These are phyloP conservation scores for Falco rusticolus DNA, from an alignment of 2,797 vertebrate genomes.

Conservation along the genomic window DNA sequence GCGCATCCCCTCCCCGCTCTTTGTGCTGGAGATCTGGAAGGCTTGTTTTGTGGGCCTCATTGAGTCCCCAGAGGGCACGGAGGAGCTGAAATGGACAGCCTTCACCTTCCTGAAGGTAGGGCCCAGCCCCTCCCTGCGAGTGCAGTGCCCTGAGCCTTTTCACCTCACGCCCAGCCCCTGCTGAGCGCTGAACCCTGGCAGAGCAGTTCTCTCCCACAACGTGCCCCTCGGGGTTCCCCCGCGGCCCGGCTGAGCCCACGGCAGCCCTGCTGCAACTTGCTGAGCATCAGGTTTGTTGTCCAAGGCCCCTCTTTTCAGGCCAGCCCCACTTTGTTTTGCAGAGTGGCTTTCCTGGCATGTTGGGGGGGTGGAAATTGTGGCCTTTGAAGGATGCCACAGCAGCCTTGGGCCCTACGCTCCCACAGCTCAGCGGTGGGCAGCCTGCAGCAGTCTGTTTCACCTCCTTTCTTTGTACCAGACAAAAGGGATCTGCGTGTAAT, in stretches of 20 bases:
- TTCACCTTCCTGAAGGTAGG: constrained; percentile 97
- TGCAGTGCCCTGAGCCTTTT: rapidly evolving
- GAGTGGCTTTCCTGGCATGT: not conserved
- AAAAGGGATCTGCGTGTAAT: not conserved
- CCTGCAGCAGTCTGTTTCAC: not conserved
- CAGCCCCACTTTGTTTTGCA: not conserved
- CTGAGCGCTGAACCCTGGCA: not conserved
- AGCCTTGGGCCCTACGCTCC: not conserved
- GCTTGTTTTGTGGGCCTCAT: constrained; percentile 98
- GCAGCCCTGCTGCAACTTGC: not conserved
- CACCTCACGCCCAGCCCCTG: rapidly evolving
- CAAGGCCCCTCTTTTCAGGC: not conserved
- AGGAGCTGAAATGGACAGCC: constrained; percentile 98
- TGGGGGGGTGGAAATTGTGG: not conserved
- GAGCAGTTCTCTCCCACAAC: not conserved
- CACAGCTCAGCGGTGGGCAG: not conserved
- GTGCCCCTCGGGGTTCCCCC: not conserved
- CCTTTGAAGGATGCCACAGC: not conserved
- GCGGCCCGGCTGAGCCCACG: not conserved
- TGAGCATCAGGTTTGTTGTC: not conserved
- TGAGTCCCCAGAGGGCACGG: constrained; percentile 95
- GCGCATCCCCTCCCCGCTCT: constrained; percentile 89
- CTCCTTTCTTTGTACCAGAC: not conserved
- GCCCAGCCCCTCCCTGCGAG: rapidly evolving
- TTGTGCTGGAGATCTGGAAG: constrained; percentile 97